A percentile compares a stretch with the other conserved stretches of the same genome.
Evolutionary conservation across 2,797 vertebrate genomes (phyloP).

Genomic region (Melanotaenia pygmaea): DNA sequence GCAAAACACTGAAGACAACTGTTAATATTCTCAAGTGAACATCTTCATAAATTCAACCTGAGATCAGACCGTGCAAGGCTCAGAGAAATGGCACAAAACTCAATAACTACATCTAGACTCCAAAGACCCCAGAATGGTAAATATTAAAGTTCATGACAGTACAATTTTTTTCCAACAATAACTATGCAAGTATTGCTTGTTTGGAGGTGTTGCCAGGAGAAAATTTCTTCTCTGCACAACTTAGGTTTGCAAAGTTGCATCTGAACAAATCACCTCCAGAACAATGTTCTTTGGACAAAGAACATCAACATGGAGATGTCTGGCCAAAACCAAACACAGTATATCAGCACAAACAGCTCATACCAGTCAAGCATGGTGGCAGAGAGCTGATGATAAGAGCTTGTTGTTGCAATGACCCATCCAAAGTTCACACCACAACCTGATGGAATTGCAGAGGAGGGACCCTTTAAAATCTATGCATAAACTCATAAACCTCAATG

Average conservation of each 20-base stretch:
- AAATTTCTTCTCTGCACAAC: no score
- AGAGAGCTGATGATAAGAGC: neutral
- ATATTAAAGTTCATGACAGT: neutral
- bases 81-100: no score
- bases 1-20: no score
- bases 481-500: neutral
- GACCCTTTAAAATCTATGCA: neutral
- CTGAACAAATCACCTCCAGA: neutral
- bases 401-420: neutral
- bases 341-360: neutral
- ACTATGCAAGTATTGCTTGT: neutral
- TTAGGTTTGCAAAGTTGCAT: neutral
- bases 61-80: no score
- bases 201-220: neutral
- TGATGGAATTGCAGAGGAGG: neutral
- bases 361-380: neutral
- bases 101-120: neutral
- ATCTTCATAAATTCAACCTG: no score
- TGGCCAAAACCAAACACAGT: neutral
- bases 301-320: neutral
- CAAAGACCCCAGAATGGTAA: neutral
- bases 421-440: neutral
- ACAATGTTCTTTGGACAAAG: neutral
- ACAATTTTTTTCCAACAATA: no score
- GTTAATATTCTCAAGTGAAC: no score